Evolutionary conservation across 2,888 invertebrate genomes (phyloP), one percentile per base, ranked within the genome.

Genomic region (Dryobotodes eremita): DNA sequence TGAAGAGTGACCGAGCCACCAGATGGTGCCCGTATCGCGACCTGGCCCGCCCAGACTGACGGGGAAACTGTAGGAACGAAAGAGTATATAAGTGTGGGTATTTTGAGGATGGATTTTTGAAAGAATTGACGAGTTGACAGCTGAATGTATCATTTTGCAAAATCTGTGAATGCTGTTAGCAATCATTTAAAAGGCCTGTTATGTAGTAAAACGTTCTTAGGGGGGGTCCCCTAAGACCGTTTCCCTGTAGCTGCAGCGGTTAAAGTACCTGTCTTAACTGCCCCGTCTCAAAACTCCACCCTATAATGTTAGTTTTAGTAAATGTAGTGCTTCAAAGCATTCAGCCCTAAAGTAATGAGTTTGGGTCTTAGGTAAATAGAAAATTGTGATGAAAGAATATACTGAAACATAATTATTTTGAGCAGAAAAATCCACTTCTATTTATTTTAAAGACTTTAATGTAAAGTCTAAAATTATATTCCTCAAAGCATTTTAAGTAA

Each of bases 21-120:
- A 55, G 97, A 95, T 70, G 97, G 97, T 0, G 98, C 98, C 1
- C 98, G 98, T 11, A 98, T 97, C 36, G 98, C 97, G 87, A 98
- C 98, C 88, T 98, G 97, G 69, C 98, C 98, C n/a, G 98, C 97
- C 97, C 97, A 98, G 70, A 98, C 98, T 94, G 98, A 97, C 7
- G 98, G 98, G 0, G 98, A 97, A 94, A 98, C 98, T 98, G 96
- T 53, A 36, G 20, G 11, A 23, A 36, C 11, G 20, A 2, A 36
- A 36, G 62, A 11, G 5, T 62, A 62, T 62, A 2, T 36, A 36
- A 23, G 2, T 23, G 11, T 36, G 23, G 31, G 61, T 62, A 62
- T 36, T 62, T 36, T 36, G 31, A 36, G 1, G 10, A 59, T 26
- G 2, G 15, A n/a, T 57, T n/a, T 57, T 61, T 26, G 17, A 61